These are phyloP conservation scores for Clarias gariepinus DNA, from an alignment of 2,113 vertebrate genomes.

Conservation along the genomic window DNA sequence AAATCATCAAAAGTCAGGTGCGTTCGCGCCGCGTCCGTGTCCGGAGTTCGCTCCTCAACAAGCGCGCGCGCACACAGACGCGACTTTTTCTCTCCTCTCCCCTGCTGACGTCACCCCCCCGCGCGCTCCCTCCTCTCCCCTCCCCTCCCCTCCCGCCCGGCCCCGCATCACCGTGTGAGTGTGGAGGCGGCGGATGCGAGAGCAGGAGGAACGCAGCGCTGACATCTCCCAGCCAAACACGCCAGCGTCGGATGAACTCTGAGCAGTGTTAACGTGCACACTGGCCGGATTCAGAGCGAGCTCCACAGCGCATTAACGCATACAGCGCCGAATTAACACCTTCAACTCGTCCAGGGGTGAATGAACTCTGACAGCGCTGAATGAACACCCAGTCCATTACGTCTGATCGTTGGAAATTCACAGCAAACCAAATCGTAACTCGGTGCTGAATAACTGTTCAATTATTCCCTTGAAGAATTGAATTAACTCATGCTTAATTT, in stretches of 20 bases:
- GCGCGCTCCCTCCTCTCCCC: background rate
- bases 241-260: background rate
- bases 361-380: background rate
- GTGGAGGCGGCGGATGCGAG: conserved; percentile 32
- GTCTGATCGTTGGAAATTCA: background rate
- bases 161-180: background rate
- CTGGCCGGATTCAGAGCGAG: background rate
- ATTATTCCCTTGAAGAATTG: background rate
- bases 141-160: too few relatives aligned
- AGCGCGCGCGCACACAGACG: conserved; percentile 32
- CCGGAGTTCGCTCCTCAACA: conserved; percentile 26
- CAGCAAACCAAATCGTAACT: background rate
- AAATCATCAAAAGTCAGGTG: too few relatives aligned
- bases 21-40: conserved; percentile 10
- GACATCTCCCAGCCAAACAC: background rate
- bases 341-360: background rate
- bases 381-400: background rate
- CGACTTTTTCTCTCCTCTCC: conserved; percentile 39
- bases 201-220: background rate
- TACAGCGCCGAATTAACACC: background rate
- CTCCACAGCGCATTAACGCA: background rate
- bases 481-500: background rate
- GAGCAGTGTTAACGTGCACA: background rate
- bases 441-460: background rate
- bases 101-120: conserved; percentile 60